Evolutionary conservation across 2,888 invertebrate species (phyloP).

Genomic region (Orthosia gothica): DNA sequence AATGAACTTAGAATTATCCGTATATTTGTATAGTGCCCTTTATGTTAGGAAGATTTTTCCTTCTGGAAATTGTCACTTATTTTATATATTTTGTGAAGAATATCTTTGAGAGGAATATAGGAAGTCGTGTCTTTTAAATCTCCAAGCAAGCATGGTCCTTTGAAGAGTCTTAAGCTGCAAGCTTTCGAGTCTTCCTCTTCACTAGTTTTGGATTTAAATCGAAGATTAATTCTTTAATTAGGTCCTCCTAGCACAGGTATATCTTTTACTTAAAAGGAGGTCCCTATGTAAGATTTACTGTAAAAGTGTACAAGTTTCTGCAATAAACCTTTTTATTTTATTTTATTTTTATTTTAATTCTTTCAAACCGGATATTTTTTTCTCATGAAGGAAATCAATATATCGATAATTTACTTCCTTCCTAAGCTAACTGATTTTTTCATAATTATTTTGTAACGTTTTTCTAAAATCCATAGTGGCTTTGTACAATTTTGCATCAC

Average conservation of each 20-base stretch:
- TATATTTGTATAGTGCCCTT: conserved; percentile 25
- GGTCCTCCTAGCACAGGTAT: too few species aligned
- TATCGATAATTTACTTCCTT: too few species aligned
- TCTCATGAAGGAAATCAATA: too few species aligned
- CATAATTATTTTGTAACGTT: background rate
- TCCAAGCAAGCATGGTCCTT: background rate
- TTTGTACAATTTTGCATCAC: conserved; percentile 7
- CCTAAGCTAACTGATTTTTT: background rate
- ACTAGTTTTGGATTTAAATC: background rate
- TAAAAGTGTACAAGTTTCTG: too few species aligned
- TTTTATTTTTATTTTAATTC: too few species aligned
- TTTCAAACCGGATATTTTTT: background rate
- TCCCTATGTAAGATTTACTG: too few species aligned
- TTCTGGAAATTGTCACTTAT: background rate
- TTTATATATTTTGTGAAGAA: background rate
- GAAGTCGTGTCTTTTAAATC: too few species aligned
- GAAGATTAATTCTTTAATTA: background rate
- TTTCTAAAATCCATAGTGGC: background rate
- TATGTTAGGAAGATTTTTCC: conserved; percentile 6
- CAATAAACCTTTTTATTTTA: too few species aligned
- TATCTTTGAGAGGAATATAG: background rate
- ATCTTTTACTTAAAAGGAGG: too few species aligned
- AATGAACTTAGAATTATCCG: conserved; percentile 68
- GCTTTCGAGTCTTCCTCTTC: background rate
- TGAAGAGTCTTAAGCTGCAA: background rate